phyloP scores from a whole-genome alignment of 92 coral and sea anemone genomes.

The Chrysogorgia sp. region DNA sequence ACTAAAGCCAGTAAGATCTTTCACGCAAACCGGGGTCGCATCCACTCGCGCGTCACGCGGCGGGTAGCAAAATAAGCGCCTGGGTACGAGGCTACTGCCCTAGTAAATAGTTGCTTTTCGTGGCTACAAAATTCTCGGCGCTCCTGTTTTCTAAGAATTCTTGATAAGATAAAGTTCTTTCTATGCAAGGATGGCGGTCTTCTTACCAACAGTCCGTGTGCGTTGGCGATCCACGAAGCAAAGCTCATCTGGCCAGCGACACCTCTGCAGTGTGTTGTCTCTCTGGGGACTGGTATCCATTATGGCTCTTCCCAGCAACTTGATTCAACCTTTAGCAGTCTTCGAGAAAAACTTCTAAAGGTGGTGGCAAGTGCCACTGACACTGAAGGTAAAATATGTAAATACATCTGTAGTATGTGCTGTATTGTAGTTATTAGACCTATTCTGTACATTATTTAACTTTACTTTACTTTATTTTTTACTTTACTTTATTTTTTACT shows the following conservation, averaged over 20 bases:
- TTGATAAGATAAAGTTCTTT: too few relatives aligned
- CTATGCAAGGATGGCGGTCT: slow-evolving; percentile 83
- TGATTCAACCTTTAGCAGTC: slow-evolving; percentile 76
- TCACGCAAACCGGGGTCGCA: too few relatives aligned
- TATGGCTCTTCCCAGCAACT: slow-evolving; percentile 76
- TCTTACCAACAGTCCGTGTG: slow-evolving; percentile 89
- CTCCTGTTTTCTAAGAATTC: not conserved
- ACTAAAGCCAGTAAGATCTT: too few relatives aligned
- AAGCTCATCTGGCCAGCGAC: slow-evolving; percentile 89
- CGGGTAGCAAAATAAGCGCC: too few relatives aligned
- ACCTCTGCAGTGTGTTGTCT: slow-evolving; percentile 90
- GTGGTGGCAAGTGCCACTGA: slow-evolving; percentile 99
- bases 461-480: not conserved
- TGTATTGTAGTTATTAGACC: too few relatives aligned
- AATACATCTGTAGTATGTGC: not conserved
- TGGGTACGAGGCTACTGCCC: too few relatives aligned
- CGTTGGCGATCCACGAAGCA: slow-evolving; percentile 95
- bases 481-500: not conserved
- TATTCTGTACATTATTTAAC: too few relatives aligned
- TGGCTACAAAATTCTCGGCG: too few relatives aligned
- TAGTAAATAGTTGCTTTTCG: too few relatives aligned
- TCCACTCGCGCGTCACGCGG: too few relatives aligned
- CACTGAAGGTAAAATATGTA: slow-evolving; percentile 73
- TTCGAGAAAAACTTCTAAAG: slow-evolving; percentile 85
- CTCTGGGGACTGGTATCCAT: slow-evolving; percentile 93